phyloP scores from a whole-genome alignment of 2,797 vertebrate species.

The Graptemys geographica region DNA sequence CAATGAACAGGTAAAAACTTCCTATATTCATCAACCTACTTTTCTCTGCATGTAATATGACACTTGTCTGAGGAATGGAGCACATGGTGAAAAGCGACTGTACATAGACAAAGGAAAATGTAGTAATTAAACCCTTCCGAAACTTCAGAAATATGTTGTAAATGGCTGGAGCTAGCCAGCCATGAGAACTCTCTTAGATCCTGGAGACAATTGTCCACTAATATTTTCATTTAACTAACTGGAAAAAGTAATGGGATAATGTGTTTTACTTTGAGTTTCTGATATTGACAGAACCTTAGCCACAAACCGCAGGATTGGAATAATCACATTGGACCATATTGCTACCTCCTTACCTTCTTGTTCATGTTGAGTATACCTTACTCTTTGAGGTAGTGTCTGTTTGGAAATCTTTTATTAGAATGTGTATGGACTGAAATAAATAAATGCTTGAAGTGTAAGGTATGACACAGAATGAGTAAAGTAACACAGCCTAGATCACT shows the following conservation, averaged over 20 bases:
- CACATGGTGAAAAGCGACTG: not conserved
- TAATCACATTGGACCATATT: not conserved
- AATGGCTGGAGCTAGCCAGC: not conserved
- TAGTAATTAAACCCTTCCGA: not conserved
- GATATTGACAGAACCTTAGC: not conserved
- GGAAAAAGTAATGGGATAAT: not conserved
- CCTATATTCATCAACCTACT: not conserved
- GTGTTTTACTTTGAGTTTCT: not conserved
- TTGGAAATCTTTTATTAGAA: too few species aligned
- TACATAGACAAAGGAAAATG: not conserved
- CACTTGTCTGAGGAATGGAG: not conserved
- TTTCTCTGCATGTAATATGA: not conserved
- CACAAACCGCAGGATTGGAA: not conserved
- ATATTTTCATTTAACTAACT: not conserved
- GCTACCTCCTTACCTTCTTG: not conserved
- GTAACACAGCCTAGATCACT: too few species aligned
- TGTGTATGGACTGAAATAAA: too few species aligned
- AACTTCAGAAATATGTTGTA: not conserved
- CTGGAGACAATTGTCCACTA: not conserved
- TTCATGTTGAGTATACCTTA: not conserved
- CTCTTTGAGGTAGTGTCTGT: accelerated
- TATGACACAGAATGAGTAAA: too few species aligned
- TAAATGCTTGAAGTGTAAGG: too few species aligned
- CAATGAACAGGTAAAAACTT: not conserved
- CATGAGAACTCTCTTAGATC: not conserved